Conservation (phyloP, 2,888 invertebrate genomes). For the Sinhomidia bicolor region DNA sequence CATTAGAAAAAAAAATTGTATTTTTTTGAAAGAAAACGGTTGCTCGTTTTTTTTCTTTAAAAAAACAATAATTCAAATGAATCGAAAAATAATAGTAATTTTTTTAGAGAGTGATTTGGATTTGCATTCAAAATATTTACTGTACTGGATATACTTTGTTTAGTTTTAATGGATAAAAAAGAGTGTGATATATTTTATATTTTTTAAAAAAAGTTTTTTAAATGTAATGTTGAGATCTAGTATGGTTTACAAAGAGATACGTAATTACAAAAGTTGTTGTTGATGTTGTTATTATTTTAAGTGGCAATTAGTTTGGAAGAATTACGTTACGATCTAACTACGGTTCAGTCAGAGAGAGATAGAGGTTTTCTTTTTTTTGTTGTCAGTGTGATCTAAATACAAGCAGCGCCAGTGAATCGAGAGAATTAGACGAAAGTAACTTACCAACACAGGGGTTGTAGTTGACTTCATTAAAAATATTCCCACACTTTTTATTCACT, state of each 20-base stretch:
- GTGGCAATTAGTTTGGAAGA: slow-evolving; percentile 24
- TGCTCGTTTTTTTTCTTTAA: neutral
- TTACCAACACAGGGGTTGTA: slow-evolving; percentile 97
- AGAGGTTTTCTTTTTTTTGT: slow-evolving; percentile 29
- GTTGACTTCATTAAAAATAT: slow-evolving; percentile 94
- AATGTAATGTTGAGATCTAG: neutral
- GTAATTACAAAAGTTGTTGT: neutral
- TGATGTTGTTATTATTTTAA: slow-evolving; percentile 8
- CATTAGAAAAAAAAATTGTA: neutral
- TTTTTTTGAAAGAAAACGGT: neutral
- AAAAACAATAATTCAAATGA: neutral
- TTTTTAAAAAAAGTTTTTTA: too few species aligned
- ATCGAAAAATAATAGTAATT: neutral
- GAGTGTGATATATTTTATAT: slow-evolving; percentile 13
- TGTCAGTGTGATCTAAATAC: slow-evolving; percentile 48
- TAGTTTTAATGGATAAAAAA: neutral
- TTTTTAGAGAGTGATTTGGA: slow-evolving; percentile 28
- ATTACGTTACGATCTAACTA: slow-evolving; percentile 54
- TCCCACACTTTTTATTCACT: slow-evolving; percentile 92
- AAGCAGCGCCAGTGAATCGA: slow-evolving; percentile 60
- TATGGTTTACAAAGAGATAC: neutral
- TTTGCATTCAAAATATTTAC: neutral
- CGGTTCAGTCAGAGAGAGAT: slow-evolving; percentile 59
- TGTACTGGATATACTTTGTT: slow-evolving; percentile 26
- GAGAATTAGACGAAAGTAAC: slow-evolving; percentile 82